Conservation (phyloP, 1,140 invertebrate species). For the Matsumurasca onukii region DNA sequence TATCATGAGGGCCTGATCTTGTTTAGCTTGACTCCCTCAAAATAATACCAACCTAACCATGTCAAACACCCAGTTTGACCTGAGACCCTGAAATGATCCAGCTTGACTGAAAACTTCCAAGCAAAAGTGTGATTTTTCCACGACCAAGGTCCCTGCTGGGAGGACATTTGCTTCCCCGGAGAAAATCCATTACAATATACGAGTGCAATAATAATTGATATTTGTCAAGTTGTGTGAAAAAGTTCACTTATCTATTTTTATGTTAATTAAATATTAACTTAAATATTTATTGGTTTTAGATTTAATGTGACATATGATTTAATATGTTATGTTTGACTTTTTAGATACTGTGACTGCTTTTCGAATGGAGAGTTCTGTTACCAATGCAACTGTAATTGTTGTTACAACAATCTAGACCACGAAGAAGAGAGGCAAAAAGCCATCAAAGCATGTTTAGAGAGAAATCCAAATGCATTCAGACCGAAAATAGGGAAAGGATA, state of each 20-base stretch:
- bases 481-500: conserved; percentile 95
- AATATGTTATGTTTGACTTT: background rate
- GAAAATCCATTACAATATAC: too few relatives aligned
- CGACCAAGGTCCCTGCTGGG: too few relatives aligned
- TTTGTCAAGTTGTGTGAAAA: too few relatives aligned
- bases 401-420: conserved; percentile 95
- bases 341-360: conserved; percentile 97
- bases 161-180: too few relatives aligned
- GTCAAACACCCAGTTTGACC: too few relatives aligned
- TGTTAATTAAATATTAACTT: background rate
- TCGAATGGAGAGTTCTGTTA: conserved; percentile 99
- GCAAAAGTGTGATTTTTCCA: too few relatives aligned
- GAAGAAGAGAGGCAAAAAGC: conserved; percentile 94
- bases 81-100: too few relatives aligned
- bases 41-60: too few relatives aligned
- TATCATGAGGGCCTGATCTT: too few relatives aligned
- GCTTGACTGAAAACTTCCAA: too few relatives aligned
- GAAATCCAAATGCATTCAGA: conserved; percentile 94
- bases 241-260: background rate
- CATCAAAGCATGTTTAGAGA: conserved; percentile 88
- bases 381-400: conserved; percentile 97
- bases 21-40: too few relatives aligned
- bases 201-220: too few relatives aligned
- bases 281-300: conserved; percentile 1
- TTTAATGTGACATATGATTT: background rate